Evolutionary conservation across 1,140 invertebrate species (phyloP).

Genomic region (Asobara japonica): DNA sequence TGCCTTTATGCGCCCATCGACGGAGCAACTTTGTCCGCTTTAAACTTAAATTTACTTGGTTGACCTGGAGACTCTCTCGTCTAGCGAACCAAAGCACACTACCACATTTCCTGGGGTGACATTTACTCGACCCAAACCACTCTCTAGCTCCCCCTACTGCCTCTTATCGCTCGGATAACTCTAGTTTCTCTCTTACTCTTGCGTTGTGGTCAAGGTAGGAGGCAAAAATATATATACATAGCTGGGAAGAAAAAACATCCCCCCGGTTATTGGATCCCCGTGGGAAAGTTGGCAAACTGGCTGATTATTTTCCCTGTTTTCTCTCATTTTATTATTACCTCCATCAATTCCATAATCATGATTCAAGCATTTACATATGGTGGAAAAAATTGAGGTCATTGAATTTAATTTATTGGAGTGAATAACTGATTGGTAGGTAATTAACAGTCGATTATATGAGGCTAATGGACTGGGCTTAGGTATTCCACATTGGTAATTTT

Average conservation of each 20-base stretch:
- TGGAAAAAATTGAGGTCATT: not conserved
- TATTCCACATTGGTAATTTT: no score
- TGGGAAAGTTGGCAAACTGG: slow-evolving; percentile 22
- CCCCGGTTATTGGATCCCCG: not conserved
- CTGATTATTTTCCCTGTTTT: slow-evolving; percentile 23
- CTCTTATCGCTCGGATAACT: slow-evolving; percentile 15
- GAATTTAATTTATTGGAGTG: not conserved
- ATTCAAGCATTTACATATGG: not conserved
- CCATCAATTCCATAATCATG: not conserved
- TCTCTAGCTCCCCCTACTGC: slow-evolving; percentile 1
- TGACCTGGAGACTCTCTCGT: slow-evolving; percentile 32
- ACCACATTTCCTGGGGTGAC: slow-evolving; percentile 36
- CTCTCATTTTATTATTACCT: slow-evolving; percentile 38
- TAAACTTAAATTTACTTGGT: slow-evolving; percentile 49
- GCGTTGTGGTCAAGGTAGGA: slow-evolving; percentile 20
- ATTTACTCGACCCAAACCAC: slow-evolving; percentile 8
- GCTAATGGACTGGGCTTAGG: no score
- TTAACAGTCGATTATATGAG: no score
- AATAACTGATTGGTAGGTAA: no score
- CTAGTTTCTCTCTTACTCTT: slow-evolving; percentile 30
- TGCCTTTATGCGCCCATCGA: slow-evolving; percentile 40
- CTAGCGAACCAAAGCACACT: slow-evolving; percentile 20
- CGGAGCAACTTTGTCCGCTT: slow-evolving; percentile 36
- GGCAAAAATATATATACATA: not conserved
- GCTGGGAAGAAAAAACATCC: not conserved